These are phyloP conservation scores for Pelochelys cantorii DNA, from an alignment of 2,797 vertebrate species.

Conservation along the genomic window DNA sequence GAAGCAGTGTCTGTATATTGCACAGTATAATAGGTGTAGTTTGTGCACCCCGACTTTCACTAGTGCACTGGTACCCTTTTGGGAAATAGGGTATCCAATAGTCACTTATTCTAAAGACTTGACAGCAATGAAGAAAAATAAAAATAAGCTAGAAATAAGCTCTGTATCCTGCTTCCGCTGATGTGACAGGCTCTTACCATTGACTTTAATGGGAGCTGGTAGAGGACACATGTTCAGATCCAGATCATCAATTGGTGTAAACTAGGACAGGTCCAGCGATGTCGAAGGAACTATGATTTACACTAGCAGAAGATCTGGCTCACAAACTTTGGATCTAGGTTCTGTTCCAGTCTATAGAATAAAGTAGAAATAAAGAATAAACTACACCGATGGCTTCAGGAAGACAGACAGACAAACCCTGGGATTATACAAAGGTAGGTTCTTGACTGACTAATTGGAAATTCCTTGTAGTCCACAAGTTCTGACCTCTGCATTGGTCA, in stretches of 20 bases:
- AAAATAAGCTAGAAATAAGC: background rate
- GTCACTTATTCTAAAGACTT: slow-evolving; percentile 61
- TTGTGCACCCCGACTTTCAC: background rate
- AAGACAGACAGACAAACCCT: slow-evolving; percentile 25
- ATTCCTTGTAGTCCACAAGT: background rate
- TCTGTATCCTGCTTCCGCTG: slow-evolving; percentile 28
- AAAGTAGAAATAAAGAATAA: background rate
- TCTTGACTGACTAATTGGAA: background rate
- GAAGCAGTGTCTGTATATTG: slow-evolving; percentile 50
- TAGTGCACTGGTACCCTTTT: slow-evolving; percentile 25
- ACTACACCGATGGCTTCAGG: slow-evolving; percentile 39
- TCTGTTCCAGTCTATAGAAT: background rate
- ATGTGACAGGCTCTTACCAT: background rate
- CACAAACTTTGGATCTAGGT: background rate
- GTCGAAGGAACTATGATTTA: background rate
- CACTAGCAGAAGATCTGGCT: background rate
- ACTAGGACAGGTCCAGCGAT: background rate
- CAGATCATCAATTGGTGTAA: background rate
- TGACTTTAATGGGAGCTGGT: background rate
- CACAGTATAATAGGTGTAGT: slow-evolving; percentile 27
- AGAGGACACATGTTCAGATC: background rate
- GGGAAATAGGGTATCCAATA: slow-evolving; percentile 6
- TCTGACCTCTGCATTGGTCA: slow-evolving; percentile 7
- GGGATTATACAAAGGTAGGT: background rate
- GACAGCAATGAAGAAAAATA: slow-evolving; percentile 24